Evolutionary conservation across 2,888 invertebrate genomes (phyloP), one percentile per base, ranked within the genome.

Genomic region (Stegana nigrithorax): DNA sequence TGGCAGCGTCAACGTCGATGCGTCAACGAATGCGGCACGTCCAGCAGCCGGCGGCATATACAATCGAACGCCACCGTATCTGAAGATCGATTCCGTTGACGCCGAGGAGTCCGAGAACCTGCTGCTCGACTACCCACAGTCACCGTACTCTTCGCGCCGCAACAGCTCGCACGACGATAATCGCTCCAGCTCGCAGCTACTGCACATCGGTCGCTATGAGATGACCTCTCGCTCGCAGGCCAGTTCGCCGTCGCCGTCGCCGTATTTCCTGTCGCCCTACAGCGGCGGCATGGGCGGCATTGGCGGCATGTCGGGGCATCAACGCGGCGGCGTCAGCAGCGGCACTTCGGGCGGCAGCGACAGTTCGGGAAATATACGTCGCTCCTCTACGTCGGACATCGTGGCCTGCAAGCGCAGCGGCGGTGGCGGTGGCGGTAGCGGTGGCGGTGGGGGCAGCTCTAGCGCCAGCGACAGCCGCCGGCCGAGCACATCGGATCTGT

Each of bases 311-410:
- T n/a, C 14, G 14, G 17, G 39, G 5, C 39, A 39, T n/a, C 53
- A 4, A 12, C 10, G 14, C 25, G 47, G 44, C 4, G 65, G 25
- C 32, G 45, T 17, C 29, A 56, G 67, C 60, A 39, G 65, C 59
- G n/a, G 63, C 73, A 23, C 32, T 12, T 36, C 36, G 1, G 36
- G 53, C 36, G 36, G 53, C 7, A 36, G 39, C 39, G n/a, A n/a
- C 6, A 69, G 75, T 17, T 76, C 78, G 7, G 75, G 75, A 32
- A 82, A 81, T 60, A 81, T 85, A 10, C 76, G 85, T 10, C 83
- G 86, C 57, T 86, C 86, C 27, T 86, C 86, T 8, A 85, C 86
- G 12, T 86, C 86, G 53, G 86, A 86, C 56, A 86, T 86, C 42
- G 80, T 81, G 64, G 70, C 72, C 51, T 80, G 83, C 61, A 81